Evolutionary conservation across 1,140 invertebrate genomes (phyloP).

Genomic region (Heliconius congener): DNA sequence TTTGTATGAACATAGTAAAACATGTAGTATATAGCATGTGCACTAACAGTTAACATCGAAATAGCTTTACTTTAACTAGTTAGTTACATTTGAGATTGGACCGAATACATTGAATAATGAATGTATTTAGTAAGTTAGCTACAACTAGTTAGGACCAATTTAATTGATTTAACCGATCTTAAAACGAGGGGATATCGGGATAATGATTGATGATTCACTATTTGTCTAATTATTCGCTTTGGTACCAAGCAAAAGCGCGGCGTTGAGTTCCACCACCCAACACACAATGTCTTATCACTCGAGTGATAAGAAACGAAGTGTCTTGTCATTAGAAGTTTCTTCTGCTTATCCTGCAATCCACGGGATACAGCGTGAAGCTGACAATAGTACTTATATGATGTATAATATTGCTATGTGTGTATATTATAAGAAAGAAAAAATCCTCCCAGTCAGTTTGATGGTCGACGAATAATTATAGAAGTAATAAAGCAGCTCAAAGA

Average conservation of each 20-base stretch:
- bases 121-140: conserved; percentile 27
- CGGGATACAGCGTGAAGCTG: too few relatives aligned
- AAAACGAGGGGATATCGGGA: neutral
- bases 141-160: conserved; percentile 17
- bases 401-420: too few relatives aligned
- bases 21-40: conserved; percentile 12
- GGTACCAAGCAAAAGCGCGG: too few relatives aligned
- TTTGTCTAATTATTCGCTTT: too few relatives aligned
- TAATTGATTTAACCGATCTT: conserved; percentile 18
- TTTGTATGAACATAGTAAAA: conserved; percentile 11
- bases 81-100: conserved; percentile 21
- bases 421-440: neutral
- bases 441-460: neutral
- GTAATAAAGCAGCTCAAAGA: neutral
- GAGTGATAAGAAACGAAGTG: too few relatives aligned
- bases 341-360: too few relatives aligned
- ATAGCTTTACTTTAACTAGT: conserved; percentile 26
- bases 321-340: too few relatives aligned
- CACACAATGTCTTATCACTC: too few relatives aligned
- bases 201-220: too few relatives aligned
- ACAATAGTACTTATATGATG: too few relatives aligned
- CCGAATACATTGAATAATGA: conserved; percentile 25
- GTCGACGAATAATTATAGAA: neutral
- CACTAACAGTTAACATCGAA: conserved; percentile 19
- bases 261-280: too few relatives aligned